Evolutionary conservation across 1,140 invertebrate genomes (phyloP).

Genomic region (Ceratitis capitata): DNA sequence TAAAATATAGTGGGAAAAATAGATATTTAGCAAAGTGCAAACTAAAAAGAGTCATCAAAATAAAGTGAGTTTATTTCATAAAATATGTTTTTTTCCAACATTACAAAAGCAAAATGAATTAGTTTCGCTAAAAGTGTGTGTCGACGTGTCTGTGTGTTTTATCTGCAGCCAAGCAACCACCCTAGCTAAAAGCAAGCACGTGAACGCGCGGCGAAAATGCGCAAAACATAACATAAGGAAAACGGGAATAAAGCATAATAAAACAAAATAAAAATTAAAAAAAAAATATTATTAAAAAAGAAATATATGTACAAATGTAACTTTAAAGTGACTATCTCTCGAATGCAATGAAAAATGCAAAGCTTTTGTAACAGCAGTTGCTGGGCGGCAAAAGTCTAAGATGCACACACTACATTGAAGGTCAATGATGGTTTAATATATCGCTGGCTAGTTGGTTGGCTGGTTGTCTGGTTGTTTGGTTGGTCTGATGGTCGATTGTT

Average conservation of each 20-base stretch:
- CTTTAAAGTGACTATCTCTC: neutral
- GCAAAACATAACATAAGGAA: constrained; percentile 1
- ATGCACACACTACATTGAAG: neutral
- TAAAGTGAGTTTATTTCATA: neutral
- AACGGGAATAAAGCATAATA: neutral
- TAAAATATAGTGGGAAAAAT: neutral
- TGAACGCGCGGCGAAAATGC: neutral
- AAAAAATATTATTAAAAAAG: constrained; percentile 17
- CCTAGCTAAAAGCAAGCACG: neutral
- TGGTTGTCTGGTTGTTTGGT: neutral
- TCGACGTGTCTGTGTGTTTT: neutral
- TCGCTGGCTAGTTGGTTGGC: neutral
- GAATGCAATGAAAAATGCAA: neutral
- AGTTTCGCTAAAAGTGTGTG: neutral
- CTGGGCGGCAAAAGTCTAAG: constrained; percentile 27
- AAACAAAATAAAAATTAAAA: neutral
- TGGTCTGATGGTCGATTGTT: neutral
- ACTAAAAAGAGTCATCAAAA: neutral
- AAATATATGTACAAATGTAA: too few species aligned
- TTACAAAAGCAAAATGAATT: neutral
- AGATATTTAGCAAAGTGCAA: neutral
- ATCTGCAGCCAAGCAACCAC: neutral
- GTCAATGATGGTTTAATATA: neutral
- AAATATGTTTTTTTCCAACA: neutral
- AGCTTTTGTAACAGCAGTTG: neutral